These are phyloP conservation scores for Rhabditophanes sp. DNA, from an alignment of 2,888 invertebrate genomes.

Conservation along the genomic window DNA sequence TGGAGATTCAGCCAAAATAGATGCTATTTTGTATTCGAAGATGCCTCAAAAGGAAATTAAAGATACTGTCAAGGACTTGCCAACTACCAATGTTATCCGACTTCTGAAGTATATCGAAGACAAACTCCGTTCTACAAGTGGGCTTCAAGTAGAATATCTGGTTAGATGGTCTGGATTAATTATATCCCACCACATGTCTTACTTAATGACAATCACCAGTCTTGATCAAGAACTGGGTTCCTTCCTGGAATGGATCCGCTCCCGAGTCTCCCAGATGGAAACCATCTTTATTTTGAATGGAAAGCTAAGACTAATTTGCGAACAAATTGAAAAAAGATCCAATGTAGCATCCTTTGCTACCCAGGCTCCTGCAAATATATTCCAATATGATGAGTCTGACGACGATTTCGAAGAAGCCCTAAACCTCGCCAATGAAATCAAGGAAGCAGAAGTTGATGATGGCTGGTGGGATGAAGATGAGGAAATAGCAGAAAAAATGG, in stretches of 20 bases:
- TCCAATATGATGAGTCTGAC: conserved; percentile 11
- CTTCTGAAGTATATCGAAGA: conserved; percentile 9
- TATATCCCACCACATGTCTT: conserved; percentile 3
- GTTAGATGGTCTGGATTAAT: conserved; percentile 2
- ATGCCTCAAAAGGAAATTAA: conserved; percentile 4
- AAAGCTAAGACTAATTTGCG: conserved; percentile 8
- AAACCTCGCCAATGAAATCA: no score
- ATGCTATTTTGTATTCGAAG: conserved; percentile 5
- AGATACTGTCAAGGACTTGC: conserved; percentile 9
- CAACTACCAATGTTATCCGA: conserved; percentile 8
- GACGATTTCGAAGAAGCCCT: no score
- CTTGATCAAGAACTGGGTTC: conserved; percentile 10
- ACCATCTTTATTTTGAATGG: conserved; percentile 8
- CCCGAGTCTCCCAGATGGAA: conserved; percentile 10
- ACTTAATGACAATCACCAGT: conserved; percentile 2
- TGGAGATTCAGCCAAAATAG: conserved; percentile 10
- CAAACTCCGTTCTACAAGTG: conserved; percentile 8
- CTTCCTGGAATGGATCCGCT: conserved; percentile 8
- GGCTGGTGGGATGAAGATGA: no score
- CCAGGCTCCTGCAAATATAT: conserved; percentile 9
- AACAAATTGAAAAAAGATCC: conserved; percentile 11
- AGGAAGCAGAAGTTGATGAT: no score
- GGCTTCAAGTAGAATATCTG: no score
- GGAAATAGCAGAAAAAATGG: no score
- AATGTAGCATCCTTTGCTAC: conserved; percentile 7